Percentiles rank a stretch among this genome's conserved stretches.
These are phyloP conservation scores for Hermaeophaga mercurialis DNA, from an alignment of 2,888 invertebrate genomes.

Conservation along the genomic window DNA sequence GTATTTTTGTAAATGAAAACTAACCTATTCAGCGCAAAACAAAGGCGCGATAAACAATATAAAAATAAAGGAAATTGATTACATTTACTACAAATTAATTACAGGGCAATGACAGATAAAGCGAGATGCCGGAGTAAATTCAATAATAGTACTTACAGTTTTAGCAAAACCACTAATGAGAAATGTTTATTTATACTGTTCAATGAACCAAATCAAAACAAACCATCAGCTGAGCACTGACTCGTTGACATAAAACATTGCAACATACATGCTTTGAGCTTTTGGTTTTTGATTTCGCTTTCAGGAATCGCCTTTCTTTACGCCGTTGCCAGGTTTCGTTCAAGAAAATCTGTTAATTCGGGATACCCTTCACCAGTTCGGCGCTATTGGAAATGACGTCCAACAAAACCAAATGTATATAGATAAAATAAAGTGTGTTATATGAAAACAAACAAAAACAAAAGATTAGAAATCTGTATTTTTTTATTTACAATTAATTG, in stretches of 20 bases:
- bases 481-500: no score
- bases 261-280: not conserved
- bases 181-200: not conserved
- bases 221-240: not conserved
- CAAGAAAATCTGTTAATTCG: no score
- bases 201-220: not conserved
- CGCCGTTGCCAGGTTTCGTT: constrained; percentile 2
- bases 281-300: not conserved
- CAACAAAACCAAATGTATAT: no score
- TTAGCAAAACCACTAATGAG: not conserved
- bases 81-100: not conserved
- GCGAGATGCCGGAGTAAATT: no score
- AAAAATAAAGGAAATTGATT: not conserved
- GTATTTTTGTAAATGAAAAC: no score
- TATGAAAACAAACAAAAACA: no score
- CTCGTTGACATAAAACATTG: not conserved
- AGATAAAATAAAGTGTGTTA: no score
- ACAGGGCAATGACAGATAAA: not conserved
- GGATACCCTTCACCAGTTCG: no score
- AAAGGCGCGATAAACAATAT: not conserved
- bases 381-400: no score
- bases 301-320: constrained; percentile 2
- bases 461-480: no score
- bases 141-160: not conserved
- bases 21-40: not conserved